Conservation (phyloP, 2,888 invertebrate species). For the Creontiades dilutus region DNA sequence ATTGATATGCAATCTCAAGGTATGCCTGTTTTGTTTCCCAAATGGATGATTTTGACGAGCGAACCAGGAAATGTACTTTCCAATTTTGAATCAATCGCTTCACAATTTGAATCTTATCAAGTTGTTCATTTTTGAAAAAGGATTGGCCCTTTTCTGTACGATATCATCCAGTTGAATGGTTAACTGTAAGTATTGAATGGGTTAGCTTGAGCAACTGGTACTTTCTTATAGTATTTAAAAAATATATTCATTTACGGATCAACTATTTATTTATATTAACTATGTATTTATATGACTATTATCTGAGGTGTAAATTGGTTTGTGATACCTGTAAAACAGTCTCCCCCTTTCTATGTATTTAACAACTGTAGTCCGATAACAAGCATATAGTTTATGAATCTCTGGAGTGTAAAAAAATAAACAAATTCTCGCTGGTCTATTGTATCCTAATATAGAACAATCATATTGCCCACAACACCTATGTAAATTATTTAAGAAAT, state of each 20-base stretch:
- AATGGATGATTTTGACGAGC: conserved; percentile 21
- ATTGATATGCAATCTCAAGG: conserved; percentile 48
- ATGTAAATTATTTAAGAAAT: conserved; percentile 60
- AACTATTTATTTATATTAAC: conserved; percentile 69
- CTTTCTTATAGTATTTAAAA: conserved; percentile 65
- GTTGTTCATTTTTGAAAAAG: conserved; percentile 42
- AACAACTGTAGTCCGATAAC: conserved; percentile 74
- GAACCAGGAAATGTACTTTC: conserved; percentile 8
- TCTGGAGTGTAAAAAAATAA: conserved; percentile 74
- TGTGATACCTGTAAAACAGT: conserved; percentile 73
- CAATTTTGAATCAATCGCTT: conserved; percentile 45
- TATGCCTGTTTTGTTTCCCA: conserved; percentile 8
- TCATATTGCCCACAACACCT: conserved; percentile 72
- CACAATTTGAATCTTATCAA: neutral
- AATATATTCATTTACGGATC: conserved; percentile 71
- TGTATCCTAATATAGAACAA: conserved; percentile 72
- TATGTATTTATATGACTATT: conserved; percentile 71
- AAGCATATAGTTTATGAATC: conserved; percentile 73
- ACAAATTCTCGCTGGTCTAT: conserved; percentile 74
- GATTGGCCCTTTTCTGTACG: conserved; percentile 70
- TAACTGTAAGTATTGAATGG: conserved; percentile 67
- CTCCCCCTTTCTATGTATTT: conserved; percentile 73
- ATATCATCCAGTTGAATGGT: conserved; percentile 66
- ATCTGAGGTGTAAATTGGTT: conserved; percentile 71
- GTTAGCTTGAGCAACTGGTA: conserved; percentile 71